phyloP scores from a whole-genome alignment of 2,888 invertebrate genomes.

The Homarus gammarus region DNA sequence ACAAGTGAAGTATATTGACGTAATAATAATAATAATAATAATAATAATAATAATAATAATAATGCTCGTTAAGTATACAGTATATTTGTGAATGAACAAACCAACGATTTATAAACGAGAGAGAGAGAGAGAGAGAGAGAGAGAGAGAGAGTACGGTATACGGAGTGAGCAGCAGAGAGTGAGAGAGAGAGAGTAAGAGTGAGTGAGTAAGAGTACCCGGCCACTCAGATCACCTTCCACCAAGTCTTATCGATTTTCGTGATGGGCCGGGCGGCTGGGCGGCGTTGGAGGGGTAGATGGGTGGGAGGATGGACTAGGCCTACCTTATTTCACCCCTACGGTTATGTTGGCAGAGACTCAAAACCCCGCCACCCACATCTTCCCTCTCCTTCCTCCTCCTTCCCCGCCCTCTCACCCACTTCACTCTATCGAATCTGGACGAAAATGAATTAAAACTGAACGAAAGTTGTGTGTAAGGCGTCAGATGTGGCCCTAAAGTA shows the following conservation, averaged over 20 bases:
- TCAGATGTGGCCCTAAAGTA: no score
- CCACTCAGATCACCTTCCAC: neutral
- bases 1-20: no score
- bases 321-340: neutral
- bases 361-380: no score
- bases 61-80: no score
- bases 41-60: no score
- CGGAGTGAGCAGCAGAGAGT: neutral
- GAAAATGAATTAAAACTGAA: neutral
- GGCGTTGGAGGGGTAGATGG: no score
- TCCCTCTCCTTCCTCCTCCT: constrained; percentile 10
- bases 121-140: no score
- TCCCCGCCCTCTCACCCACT: neutral
- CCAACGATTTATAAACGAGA: no score
- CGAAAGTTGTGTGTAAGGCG: constrained; percentile 12
- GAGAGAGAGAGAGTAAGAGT: constrained; percentile 1
- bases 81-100: no score
- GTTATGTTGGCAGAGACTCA: constrained; percentile 22
- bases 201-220: neutral
- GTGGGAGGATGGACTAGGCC: neutral
- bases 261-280: constrained; percentile 4
- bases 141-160: neutral
- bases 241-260: constrained; percentile 44
- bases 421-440: constrained; percentile 14
- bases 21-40: no score